Evolutionary conservation across 2,113 vertebrate species (phyloP).

Genomic region (Stegastes partitus): DNA sequence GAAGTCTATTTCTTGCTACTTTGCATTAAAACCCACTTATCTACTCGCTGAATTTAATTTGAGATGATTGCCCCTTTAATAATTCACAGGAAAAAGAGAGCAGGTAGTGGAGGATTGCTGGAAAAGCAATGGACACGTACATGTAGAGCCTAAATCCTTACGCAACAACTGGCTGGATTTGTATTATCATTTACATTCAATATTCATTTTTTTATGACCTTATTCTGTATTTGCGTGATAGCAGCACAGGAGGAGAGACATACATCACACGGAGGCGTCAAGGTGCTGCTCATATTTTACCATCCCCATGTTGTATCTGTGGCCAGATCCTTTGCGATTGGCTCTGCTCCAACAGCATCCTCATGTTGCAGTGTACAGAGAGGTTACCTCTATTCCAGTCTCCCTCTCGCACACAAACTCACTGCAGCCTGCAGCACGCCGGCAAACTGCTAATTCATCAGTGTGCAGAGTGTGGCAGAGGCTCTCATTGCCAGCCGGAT

Average conservation of each 20-base stretch:
- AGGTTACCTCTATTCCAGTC: neutral
- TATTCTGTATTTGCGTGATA: neutral
- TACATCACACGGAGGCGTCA: constrained; percentile 24
- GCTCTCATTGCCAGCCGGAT: constrained; percentile 17
- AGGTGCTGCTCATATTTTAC: constrained; percentile 47
- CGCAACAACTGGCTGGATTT: neutral
- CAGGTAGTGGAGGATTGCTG: constrained; percentile 12
- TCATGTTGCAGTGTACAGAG: constrained; percentile 35
- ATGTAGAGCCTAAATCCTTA: neutral
- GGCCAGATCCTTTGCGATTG: constrained; percentile 39
- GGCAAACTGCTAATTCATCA: constrained; percentile 68
- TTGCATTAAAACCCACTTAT: constrained; percentile 57
- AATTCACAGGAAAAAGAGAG: constrained; percentile 60
- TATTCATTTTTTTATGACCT: neutral
- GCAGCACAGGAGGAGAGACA: neutral
- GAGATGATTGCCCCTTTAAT: constrained; percentile 69
- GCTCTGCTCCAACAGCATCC: constrained; percentile 52
- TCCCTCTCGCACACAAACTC: constrained; percentile 16
- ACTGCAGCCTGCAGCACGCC: constrained; percentile 38
- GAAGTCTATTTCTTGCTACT: constrained; percentile 39
- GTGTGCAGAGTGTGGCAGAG: constrained; percentile 22
- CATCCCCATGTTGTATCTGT: constrained; percentile 27
- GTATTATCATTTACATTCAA: neutral
- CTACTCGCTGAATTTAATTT: constrained; percentile 58
- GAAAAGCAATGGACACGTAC: neutral